Conservation (phyloP, 2,888 invertebrate species). For the Fabriciana adippe region DNA sequence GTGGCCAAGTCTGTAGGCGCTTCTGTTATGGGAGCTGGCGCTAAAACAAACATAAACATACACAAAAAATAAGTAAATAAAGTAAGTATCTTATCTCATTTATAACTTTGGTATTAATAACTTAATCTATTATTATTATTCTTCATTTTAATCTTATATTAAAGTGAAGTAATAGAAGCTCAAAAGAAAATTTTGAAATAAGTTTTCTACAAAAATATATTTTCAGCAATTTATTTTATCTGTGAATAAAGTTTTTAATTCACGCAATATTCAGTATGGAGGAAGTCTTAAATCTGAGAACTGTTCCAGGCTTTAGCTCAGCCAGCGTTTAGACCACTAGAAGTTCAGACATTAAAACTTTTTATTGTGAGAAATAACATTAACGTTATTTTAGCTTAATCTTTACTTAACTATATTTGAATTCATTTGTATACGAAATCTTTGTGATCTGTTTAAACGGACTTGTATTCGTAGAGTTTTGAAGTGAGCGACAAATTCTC, state of each 20-base stretch:
- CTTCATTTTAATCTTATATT: background rate
- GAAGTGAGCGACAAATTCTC: conserved; percentile 15
- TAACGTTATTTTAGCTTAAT: conserved; percentile 1
- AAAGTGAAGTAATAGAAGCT: background rate
- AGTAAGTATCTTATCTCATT: background rate
- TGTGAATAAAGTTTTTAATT: conserved; percentile 2
- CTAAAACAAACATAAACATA: conserved; percentile 64
- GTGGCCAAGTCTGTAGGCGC: conserved; percentile 89
- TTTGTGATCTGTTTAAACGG: conserved; percentile 1
- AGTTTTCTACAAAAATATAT: background rate
- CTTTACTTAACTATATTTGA: background rate
- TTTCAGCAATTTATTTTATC: conserved; percentile 4
- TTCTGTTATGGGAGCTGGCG: conserved; percentile 91
- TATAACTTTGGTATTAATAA: background rate
- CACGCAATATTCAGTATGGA: conserved; percentile 6
- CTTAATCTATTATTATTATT: background rate
- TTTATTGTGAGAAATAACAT: conserved; percentile 21
- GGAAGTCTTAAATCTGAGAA: conserved; percentile 14
- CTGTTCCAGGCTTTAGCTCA: conserved; percentile 14
- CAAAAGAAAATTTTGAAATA: background rate
- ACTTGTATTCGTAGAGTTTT: conserved; percentile 11
- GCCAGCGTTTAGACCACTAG: conserved; percentile 21
- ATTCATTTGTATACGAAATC: conserved; percentile 11
- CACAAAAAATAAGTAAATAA: background rate
- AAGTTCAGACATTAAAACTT: conserved; percentile 22